A percentile compares a stretch with the other conserved stretches of the same genome.
phyloP scores from a whole-genome alignment of 2,797 vertebrate species.

The Dipus sagitta region DNA sequence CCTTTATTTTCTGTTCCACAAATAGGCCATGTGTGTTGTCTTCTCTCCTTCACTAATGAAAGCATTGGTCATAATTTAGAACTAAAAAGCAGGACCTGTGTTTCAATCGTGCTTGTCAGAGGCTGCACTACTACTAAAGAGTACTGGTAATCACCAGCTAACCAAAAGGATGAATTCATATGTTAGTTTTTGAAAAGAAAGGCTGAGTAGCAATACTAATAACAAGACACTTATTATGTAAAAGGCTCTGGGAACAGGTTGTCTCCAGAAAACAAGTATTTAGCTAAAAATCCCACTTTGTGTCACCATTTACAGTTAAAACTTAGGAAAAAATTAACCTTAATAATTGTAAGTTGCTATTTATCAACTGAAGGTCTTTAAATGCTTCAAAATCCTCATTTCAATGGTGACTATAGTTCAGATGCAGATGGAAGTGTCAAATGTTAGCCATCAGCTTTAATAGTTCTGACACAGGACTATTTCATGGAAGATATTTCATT shows the following conservation, averaged over 20 bases:
- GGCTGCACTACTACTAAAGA: conserved; percentile 37
- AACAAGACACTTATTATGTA: conserved; percentile 55
- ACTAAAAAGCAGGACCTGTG: conserved; percentile 27
- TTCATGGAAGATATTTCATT: conserved; percentile 65
- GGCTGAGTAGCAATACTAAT: conserved; percentile 46
- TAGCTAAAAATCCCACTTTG: neutral
- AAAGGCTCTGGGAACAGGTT: conserved; percentile 5
- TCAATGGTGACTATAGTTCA: conserved; percentile 22
- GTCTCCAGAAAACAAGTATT: conserved; percentile 52
- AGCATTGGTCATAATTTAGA: conserved; percentile 42
- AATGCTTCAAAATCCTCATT: neutral
- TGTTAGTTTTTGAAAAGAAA: conserved; percentile 48
- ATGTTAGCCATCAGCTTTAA: conserved; percentile 61
- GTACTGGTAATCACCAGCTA: conserved; percentile 38
- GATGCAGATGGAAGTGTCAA: conserved; percentile 32
- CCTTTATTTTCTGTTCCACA: conserved; percentile 57
- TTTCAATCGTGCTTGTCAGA: conserved; percentile 28
- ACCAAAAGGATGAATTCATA: conserved; percentile 28
- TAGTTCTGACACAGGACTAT: conserved; percentile 54
- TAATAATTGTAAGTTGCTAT: conserved; percentile 40
- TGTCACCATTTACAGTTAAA: conserved; percentile 37
- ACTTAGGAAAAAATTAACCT: conserved; percentile 32
- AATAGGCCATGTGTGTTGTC: conserved; percentile 58
- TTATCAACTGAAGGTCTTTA: neutral
- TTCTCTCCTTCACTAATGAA: conserved; percentile 53